Evolutionary conservation across 2,888 invertebrate genomes (phyloP).

Genomic region (Choreutis nemorana): DNA sequence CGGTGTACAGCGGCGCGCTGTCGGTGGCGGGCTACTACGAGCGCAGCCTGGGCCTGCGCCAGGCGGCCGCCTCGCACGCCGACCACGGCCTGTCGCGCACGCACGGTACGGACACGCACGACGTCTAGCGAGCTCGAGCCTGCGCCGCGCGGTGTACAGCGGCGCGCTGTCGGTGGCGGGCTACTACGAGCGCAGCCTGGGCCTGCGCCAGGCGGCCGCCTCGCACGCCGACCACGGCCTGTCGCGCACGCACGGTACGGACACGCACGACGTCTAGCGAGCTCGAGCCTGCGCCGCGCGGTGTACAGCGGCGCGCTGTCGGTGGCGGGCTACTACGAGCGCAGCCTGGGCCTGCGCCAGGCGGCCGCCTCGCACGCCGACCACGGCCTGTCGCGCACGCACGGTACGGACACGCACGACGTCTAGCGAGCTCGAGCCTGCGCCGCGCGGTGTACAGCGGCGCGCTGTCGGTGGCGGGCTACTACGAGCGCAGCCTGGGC

Average conservation of each 20-base stretch:
- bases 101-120: too few relatives aligned
- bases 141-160: slow-evolving; percentile 84
- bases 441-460: slow-evolving; percentile 86
- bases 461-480: slow-evolving; percentile 83
- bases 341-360: slow-evolving; percentile 76
- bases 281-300: slow-evolving; percentile 83
- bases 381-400: slow-evolving; percentile 82
- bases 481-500: slow-evolving; percentile 82
- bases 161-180: slow-evolving; percentile 86
- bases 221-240: slow-evolving; percentile 84
- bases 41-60: slow-evolving; percentile 76
- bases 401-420: too few relatives aligned
- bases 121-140: too few relatives aligned
- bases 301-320: slow-evolving; percentile 87
- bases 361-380: slow-evolving; percentile 83
- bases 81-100: slow-evolving; percentile 86
- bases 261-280: too few relatives aligned
- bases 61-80: slow-evolving; percentile 79
- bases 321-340: slow-evolving; percentile 83
- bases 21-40: slow-evolving; percentile 86
- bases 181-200: slow-evolving; percentile 83
- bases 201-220: slow-evolving; percentile 77
- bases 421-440: too few relatives aligned
- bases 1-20: slow-evolving; percentile 86
- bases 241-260: slow-evolving; percentile 81